phyloP scores from a whole-genome alignment of 2,113 vertebrate species.

The Nipponia nippon region DNA sequence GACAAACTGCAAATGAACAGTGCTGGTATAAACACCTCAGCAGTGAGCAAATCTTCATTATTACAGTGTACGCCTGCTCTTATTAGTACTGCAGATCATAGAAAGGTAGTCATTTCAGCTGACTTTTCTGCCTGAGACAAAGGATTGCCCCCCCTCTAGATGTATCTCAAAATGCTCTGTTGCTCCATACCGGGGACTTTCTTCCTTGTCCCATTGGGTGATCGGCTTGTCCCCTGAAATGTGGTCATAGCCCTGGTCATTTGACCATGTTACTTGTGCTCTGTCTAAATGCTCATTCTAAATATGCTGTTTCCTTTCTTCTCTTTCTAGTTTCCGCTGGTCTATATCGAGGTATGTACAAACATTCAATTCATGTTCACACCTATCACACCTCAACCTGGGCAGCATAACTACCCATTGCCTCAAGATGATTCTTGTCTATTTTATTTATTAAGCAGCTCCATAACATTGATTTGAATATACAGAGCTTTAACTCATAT shows the following conservation, averaged over 20 bases:
- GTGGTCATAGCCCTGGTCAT: not conserved
- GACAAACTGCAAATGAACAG: not conserved
- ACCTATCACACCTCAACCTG: not conserved
- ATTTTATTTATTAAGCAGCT: not conserved
- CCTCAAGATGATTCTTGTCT: not conserved
- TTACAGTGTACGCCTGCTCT: not conserved
- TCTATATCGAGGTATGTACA: constrained; percentile 58
- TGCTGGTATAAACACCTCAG: not conserved
- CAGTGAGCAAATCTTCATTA: not conserved
- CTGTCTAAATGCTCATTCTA: not conserved
- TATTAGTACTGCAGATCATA: not conserved
- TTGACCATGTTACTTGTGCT: not conserved
- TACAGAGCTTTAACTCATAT: not conserved
- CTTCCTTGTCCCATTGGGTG: not conserved
- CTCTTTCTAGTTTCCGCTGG: constrained; percentile 51
- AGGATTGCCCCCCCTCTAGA: not conserved
- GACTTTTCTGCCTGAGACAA: not conserved
- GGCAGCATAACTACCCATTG: not conserved
- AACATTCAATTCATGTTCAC: not conserved
- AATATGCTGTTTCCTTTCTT: not conserved
- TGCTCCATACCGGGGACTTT: not conserved
- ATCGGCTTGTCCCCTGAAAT: not conserved
- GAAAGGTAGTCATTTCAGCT: not conserved
- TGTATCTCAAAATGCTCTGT: not conserved
- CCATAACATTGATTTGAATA: not conserved